Base-by-base conservation (phyloP, 2,888 invertebrate genomes). In the Chrysolina americana region DNA sequence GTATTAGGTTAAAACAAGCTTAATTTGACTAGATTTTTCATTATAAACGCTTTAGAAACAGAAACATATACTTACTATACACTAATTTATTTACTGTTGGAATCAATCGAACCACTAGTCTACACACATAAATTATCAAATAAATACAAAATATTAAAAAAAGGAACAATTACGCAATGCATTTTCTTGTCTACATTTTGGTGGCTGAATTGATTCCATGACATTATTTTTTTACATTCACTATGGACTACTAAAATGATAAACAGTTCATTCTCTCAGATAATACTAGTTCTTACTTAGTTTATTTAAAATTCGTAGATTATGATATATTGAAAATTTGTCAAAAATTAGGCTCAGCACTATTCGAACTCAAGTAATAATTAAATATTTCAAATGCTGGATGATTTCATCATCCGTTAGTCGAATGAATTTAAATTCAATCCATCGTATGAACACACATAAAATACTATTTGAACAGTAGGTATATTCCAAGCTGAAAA, bases 221-320 rank as follows among this genome's bases (percentile, higher is more conserved):
- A 65, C 65, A 68, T 71, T 71, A 65, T 65, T 48, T 8, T 69
- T 66, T 21, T 53, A 17, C 48, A 62, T 68, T 23, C 72, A 75
- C 73, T 76, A 79, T 70, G 80, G 80, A 80, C 80, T 80, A 80
- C 80, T 80, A 79, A 76, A 80, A 78, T 79, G 78, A 73, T 72
- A 74, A 44, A 73, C 13, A 70, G 65, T 68, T 73, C 56, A 28
- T 59, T 72, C 36, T 36, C 21, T 71, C 36, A 23, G 36, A 41
- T 64, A 63, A 64, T 19, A 68, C 36, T 59, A 64, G 53, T 28
- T n/a, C 50, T 41, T 50, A 48, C 19, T 53, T 73, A 53, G 44
- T 17, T 73, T 21, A 41, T 64, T 68, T 68, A 53, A 68, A 75
- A 66, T 70, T 66, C 69, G 56, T 64, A 44, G 53, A 41, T 70